These are phyloP conservation scores for Euura lappo DNA, from an alignment of 1,140 invertebrate genomes.

Conservation along the genomic window DNA sequence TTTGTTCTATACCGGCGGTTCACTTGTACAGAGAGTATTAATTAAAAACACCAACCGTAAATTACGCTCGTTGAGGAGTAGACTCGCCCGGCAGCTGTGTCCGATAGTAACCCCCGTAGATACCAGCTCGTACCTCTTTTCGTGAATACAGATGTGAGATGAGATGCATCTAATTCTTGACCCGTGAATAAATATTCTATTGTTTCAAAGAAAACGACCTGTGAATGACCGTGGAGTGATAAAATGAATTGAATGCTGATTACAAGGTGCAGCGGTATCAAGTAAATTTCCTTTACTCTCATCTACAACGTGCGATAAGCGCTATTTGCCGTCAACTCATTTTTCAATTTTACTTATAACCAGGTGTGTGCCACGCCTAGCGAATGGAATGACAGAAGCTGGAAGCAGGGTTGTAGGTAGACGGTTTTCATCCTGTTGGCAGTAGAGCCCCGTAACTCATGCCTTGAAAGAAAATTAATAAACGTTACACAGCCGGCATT, in stretches of 20 bases:
- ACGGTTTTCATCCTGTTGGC: no score
- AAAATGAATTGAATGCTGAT: conserved; percentile 23
- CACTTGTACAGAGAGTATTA: background rate
- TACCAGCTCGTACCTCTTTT: background rate
- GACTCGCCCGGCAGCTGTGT: background rate
- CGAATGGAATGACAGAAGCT: no score
- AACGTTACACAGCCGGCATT: background rate
- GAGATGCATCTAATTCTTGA: background rate
- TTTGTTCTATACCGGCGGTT: background rate
- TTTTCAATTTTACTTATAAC: no score
- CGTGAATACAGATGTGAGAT: background rate
- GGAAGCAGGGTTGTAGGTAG: no score
- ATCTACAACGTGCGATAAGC: no score
- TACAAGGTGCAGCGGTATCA: conserved; percentile 23
- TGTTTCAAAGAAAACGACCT: conserved; percentile 15
- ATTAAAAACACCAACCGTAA: conserved; percentile 5
- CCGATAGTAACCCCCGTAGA: no score
- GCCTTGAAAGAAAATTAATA: background rate
- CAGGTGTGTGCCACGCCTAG: no score
- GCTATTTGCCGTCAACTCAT: no score
- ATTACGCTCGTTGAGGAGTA: background rate
- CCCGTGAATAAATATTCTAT: background rate
- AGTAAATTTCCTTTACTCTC: background rate
- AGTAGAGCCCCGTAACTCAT: background rate
- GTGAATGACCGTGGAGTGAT: conserved; percentile 37